Base-by-base conservation (phyloP, 2,797 vertebrate genomes). In the Malacoraja senta region DNA sequence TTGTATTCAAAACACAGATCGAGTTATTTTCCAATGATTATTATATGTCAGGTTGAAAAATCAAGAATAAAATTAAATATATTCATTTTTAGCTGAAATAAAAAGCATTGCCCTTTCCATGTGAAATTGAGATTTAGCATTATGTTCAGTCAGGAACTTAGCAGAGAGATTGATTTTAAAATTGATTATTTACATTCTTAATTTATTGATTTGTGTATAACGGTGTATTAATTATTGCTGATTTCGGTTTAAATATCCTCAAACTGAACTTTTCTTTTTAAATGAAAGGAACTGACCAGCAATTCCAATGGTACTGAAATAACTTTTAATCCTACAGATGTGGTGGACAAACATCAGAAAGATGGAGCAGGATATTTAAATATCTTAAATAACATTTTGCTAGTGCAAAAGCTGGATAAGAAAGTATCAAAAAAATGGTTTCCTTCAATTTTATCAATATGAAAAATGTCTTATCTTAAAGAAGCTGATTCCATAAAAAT, bases 1-100 rank as follows among this genome's bases (percentile, higher is more conserved):
- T 88, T 88, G 84, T 68, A 19, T 35, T 68, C 65, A 63, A 88
- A 68, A 88, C 84, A 88, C 84, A 88, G n/a, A 68, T 88, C 84
- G 35, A 68, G 84, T 88, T 88, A 88, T 63, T 86, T 86, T 63
- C 29, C n/a, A 63, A 32, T 86, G n/a, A 86, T 26, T 15, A 58
- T 86, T 86, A 29, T 68, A 68, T 88, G 58, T 63, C 84, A 35
- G 35, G 61, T 68, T 88, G 63, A 88, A 88, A 32, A 88, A 19
- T 88, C 84, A 68, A 88, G 65, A 68, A 65, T 88, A n/a, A 21
- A 35, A 68, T 32, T 88, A 68, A 88, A 88, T 3, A 88, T 88
- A 65, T 68, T 88, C 10, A 65, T 32, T 88, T 88, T n/a, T 68
- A 88, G 63, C 63, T n/a, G 2, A 65, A 88, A 35, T 88, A 88